Base-by-base conservation (phyloP, 1,140 invertebrate genomes). In the Heterodera schachtii region DNA sequence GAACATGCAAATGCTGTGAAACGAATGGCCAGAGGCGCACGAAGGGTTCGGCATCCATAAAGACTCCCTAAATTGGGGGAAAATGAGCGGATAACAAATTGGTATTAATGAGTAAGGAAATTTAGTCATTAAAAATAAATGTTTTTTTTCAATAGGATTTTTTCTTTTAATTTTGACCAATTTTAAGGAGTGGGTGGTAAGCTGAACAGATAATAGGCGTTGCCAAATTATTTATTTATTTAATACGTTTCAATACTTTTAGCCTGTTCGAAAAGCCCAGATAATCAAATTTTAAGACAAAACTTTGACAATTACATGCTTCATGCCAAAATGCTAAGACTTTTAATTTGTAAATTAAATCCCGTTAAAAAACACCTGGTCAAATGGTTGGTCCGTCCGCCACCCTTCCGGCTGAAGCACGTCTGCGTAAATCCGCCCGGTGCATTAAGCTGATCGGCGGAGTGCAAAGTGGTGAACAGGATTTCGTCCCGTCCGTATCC, bases 361-460 rank as follows among this genome's bases (percentile, higher is more conserved):
- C 31, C 31, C 31, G 31, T 31, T 31, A 9, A 79, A 43, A 31
- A 47, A 44, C 13, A 47, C 47, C 31, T 77, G 13, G 13, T 79
- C 69, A 43, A 44, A 46, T 19, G 44, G n/a, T 81, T 21, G 52
- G 47, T 49, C 4, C 16, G 46, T 52, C 49, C 49, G 49, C 6
- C 49, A 52, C 49, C 11, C 11, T 52, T 52, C 11, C 6, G 49
- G 49, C 11, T 52, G 47, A 82, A 9, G 49, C 81, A 81, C 9
- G 70, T 81, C 66, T 67, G 76, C 44, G 81, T 81, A 66, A 81
- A 81, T n/a, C 79, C 21, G 21, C 81, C 81, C 19, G 81, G 81
- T 11, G 82, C 44, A 9, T 73, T 44, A 21, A 81, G 44, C 11
- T 7, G n/a, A 11, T 81, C 79, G 41, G 69, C 44, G 21, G 49